Base-by-base conservation (phyloP, 2,888 invertebrate genomes). In the Drosophila pseudotakahashii region DNA sequence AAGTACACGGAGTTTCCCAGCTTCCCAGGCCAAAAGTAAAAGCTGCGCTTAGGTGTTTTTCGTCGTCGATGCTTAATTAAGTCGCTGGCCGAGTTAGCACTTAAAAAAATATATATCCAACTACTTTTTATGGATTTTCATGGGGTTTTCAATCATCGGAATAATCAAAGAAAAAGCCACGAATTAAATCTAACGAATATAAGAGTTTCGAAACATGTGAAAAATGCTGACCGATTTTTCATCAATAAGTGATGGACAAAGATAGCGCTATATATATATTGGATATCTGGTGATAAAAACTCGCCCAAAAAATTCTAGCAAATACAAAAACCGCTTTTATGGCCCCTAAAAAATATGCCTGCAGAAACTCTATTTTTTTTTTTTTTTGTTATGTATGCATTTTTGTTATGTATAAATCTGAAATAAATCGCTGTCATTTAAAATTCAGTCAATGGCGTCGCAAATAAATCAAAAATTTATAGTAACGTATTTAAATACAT, bases 401-500 rank as follows among this genome's bases (percentile, higher is more conserved):
- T 69, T 67, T 59, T 59, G 41, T 14, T 41, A 55, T 48, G 64
- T 71, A 50, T 73, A 84, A 80, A 78, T 84, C 71, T 63, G 82
- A 76, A 76, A 84, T 84, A 84, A 82, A 82, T 82, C 80, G 81
- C 41, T 66, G 80, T 80, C 77, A 81, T 82, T 80, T 84, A 74
- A 84, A 82, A 82, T 82, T 81, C 82, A 82, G 84, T 84, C 82
- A 82, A 75, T 81, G 84, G 84, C 81, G 84, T 81, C 68, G 84
- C 82, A 82, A 82, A 82, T 82, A 82, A 82, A 82, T 82, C 82
- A 82, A 81, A 82, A 77, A 81, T 82, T 80, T 84, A 82, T 81
- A 84, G 82, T 80, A 82, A 82, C 84, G 82, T 81, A 82, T 82
- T 82, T 84, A 81, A 82, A 73, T 76, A 68, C 79, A 82, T 82